phyloP scores from a whole-genome alignment of 2,888 invertebrate species.

The Lasiommata megera region DNA sequence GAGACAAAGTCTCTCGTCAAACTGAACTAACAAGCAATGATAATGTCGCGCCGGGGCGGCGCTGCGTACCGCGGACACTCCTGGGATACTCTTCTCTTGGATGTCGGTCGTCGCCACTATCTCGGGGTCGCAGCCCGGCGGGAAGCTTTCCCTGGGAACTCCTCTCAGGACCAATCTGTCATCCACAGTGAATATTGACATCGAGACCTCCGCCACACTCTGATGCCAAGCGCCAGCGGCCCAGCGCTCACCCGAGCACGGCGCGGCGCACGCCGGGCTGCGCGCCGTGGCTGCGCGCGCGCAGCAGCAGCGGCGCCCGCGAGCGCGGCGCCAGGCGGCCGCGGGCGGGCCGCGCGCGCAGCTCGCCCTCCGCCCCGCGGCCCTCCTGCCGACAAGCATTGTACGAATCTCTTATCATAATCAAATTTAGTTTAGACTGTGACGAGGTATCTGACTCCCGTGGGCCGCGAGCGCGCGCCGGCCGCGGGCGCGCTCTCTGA shows the following conservation, averaged over 20 bases:
- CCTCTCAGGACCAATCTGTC: slow-evolving; percentile 56
- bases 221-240: too few species aligned
- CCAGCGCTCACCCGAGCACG: slow-evolving; percentile 49
- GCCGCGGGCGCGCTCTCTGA: too few species aligned
- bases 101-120: slow-evolving; percentile 42
- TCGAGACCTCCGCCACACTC: not conserved
- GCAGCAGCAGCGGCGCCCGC: slow-evolving; percentile 36
- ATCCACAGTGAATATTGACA: not conserved
- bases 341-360: slow-evolving; percentile 40
- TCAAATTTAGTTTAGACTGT: too few species aligned
- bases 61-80: slow-evolving; percentile 27
- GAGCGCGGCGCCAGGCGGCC: slow-evolving; percentile 39
- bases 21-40: too few species aligned
- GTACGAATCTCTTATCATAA: too few species aligned
- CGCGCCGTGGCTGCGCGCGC: slow-evolving; percentile 49
- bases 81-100: slow-evolving; percentile 43
- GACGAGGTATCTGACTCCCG: too few species aligned
- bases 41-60: too few species aligned
- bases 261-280: slow-evolving; percentile 40
- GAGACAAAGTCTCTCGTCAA: too few species aligned
- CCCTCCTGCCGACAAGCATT: too few species aligned
- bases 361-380: too few species aligned
- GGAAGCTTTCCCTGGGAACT: slow-evolving; percentile 58
- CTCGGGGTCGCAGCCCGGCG: slow-evolving; percentile 41
- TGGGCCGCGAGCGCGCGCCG: too few species aligned